Base-by-base conservation (phyloP, 2,797 vertebrate species). In the Hippoglossus hippoglossus region DNA sequence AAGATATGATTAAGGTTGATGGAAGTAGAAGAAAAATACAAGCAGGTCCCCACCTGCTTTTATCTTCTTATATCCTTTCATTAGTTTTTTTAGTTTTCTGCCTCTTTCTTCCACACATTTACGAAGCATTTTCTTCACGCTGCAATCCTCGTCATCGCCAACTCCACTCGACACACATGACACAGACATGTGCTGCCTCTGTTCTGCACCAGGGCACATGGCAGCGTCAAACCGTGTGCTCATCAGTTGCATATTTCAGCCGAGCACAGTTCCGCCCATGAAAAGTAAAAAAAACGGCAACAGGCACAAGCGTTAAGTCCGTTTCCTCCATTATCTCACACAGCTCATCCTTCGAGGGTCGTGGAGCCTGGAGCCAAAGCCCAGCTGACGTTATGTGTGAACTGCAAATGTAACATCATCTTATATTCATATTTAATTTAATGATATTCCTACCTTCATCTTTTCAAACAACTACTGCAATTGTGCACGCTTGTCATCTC, bases 11-110 rank as follows among this genome's bases (percentile, higher is more conserved):
- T 70, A 61, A 68, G 41, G 51, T 9, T 47, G 59, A 71, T 58
- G 46, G 63, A 79, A 66, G 70, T 10, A 44, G 41, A 39, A 60
- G 1, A 22, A 7, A 55, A 78, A 78, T 24, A 71, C 74, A 79
- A 58, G 73, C 65, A 56, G 63, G 59, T 55, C 56, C 2, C 10
- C 36, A 39, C 67, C 67, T 68, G 11, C n/a, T 64, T 50, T 52
- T 47, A 18, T 54, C 6, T 11, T 52, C 21, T 60, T 59, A 70
- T 52, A 65, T 71, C 9, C 1, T 61, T 60, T 58, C 26, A 54
- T 54, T 16, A 2, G 1, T 46, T 19, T 18, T 2, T 16, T 46
- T 46, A 5, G 36, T 13, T 39, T 39, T 11, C 10, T 39, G 36
- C 36, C 5, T 2, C 21, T 56, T 13, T 36, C 34, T 77, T 62